Conservation (phyloP, 2,888 invertebrate species). For the Isotomurus palustris region DNA sequence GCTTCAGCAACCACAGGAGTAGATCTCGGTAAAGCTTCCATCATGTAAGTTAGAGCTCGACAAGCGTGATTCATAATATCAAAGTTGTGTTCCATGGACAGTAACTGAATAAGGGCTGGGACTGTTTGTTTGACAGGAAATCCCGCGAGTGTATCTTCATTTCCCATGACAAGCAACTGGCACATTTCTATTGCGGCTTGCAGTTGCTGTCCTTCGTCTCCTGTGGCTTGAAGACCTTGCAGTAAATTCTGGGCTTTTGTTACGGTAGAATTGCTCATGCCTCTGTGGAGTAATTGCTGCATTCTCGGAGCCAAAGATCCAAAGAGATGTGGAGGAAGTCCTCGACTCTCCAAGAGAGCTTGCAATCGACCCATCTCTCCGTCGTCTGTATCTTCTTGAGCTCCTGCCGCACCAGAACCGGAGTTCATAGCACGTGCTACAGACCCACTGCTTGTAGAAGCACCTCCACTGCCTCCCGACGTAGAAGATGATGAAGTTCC, state of each 20-base stretch:
- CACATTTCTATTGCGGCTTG: slow-evolving; percentile 98
- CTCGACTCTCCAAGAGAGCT: slow-evolving; percentile 88
- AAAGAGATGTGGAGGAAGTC: slow-evolving; percentile 92
- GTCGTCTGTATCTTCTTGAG: slow-evolving; percentile 69
- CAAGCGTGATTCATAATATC: slow-evolving; percentile 99
- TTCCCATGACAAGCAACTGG: slow-evolving; percentile 97
- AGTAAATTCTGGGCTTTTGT: slow-evolving; percentile 90
- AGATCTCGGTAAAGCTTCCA: slow-evolving; percentile 95
- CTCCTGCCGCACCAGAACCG: slow-evolving; percentile 46
- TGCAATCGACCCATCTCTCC: slow-evolving; percentile 93
- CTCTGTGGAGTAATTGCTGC: slow-evolving; percentile 91
- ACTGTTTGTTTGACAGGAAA: slow-evolving; percentile 98
- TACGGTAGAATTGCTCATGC: slow-evolving; percentile 82
- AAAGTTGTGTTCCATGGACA: slow-evolving; percentile 97
- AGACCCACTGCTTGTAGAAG: slow-evolving; percentile 18
- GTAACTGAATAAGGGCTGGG: slow-evolving; percentile 83
- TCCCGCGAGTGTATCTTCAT: slow-evolving; percentile 96
- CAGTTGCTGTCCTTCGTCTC: slow-evolving; percentile 92
- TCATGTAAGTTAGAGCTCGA: slow-evolving; percentile 96
- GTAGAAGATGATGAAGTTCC: slow-evolving; percentile 34
- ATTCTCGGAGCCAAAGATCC: slow-evolving; percentile 92
- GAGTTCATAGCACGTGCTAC: slow-evolving; percentile 58
- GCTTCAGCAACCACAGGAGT: slow-evolving; percentile 94
- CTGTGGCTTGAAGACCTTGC: slow-evolving; percentile 84
- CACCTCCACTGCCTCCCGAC: slow-evolving; percentile 23